These are phyloP conservation scores for Rhopalosiphum padi DNA, from an alignment of 1,140 invertebrate species.

Conservation along the genomic window DNA sequence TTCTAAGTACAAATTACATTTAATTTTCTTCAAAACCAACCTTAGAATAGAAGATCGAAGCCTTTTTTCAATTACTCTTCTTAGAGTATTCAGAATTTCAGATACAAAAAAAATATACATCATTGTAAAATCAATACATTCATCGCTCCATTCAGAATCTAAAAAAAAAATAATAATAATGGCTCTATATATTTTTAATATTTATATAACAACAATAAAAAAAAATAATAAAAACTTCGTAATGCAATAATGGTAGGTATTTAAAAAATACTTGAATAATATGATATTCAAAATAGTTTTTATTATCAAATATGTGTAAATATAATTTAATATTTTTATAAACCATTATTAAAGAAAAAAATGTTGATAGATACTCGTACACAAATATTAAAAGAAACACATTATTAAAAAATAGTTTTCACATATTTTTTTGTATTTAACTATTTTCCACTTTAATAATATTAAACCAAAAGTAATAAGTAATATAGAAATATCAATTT, in stretches of 20 bases:
- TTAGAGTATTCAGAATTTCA: too few relatives aligned
- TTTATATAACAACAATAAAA: background rate
- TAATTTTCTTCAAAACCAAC: too few relatives aligned
- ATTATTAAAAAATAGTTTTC: background rate
- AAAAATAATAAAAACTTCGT: background rate
- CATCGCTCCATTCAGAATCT: too few relatives aligned
- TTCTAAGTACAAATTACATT: too few relatives aligned
- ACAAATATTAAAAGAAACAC: background rate
- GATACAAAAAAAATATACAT: too few relatives aligned
- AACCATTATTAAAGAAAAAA: background rate
- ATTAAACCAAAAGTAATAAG: background rate
- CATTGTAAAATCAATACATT: too few relatives aligned
- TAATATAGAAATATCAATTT: too few relatives aligned
- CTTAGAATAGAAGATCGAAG: too few relatives aligned
- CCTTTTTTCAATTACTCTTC: too few relatives aligned
- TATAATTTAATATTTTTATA: background rate
- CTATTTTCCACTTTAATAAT: background rate
- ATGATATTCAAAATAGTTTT: background rate
- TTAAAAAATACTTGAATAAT: background rate
- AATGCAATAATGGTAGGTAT: background rate
- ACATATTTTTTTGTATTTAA: background rate
- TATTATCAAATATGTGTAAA: background rate
- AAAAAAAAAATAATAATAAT: too few relatives aligned
- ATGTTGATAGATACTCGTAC: background rate
- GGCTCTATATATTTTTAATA: background rate